Conservation (phyloP, 2,888 invertebrate species). For the Nephrocerus scutellatus region DNA sequence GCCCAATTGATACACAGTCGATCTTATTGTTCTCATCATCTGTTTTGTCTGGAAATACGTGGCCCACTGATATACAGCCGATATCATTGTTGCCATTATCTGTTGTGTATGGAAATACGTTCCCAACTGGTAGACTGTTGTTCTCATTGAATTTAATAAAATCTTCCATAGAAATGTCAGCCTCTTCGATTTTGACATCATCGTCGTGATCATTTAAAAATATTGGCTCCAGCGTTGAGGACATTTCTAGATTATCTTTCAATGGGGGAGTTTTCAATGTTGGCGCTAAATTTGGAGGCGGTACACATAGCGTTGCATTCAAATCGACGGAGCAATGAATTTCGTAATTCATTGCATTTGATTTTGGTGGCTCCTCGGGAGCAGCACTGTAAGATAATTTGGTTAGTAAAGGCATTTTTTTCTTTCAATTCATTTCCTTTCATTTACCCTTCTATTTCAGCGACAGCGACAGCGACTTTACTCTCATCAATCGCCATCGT, state of each 20-base stretch:
- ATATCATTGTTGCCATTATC: slow-evolving; percentile 1
- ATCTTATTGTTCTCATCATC: slow-evolving; percentile 1
- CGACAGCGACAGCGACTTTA: too few species aligned
- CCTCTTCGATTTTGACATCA: slow-evolving; percentile 13
- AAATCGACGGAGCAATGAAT: neutral
- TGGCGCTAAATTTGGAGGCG: too few species aligned
- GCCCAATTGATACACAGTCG: neutral
- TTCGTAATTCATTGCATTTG: slow-evolving; percentile 7
- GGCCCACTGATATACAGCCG: too few species aligned
- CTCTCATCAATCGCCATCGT: slow-evolving; percentile 25
- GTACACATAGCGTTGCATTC: too few species aligned
- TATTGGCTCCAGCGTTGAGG: slow-evolving; percentile 27
- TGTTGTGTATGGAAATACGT: too few species aligned
- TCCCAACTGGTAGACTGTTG: too few species aligned
- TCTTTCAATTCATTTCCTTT: too few species aligned
- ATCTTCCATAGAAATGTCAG: slow-evolving; percentile 30
- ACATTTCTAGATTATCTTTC: too few species aligned
- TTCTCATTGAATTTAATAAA: slow-evolving; percentile 28
- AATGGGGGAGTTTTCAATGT: too few species aligned
- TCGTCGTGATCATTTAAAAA: slow-evolving; percentile 23
- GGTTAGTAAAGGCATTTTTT: too few species aligned
- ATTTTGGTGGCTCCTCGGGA: neutral
- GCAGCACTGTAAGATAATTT: too few species aligned
- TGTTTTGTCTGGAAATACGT: slow-evolving; percentile 3
- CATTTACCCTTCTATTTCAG: too few species aligned